Conservation (phyloP, 2,797 vertebrate species). For the Aselliscus stoliczkanus region DNA sequence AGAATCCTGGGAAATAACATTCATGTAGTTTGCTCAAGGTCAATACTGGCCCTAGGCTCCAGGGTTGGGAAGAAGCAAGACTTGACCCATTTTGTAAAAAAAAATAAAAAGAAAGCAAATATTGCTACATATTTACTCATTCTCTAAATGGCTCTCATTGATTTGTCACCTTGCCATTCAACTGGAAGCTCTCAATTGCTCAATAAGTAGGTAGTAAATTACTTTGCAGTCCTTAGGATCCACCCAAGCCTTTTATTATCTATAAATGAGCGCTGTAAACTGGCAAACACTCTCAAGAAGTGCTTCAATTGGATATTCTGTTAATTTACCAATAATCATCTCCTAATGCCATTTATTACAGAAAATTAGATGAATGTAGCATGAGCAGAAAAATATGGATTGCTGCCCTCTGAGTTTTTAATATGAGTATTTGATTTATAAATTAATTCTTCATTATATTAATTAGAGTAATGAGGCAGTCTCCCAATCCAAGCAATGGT, state of each 20-base stretch:
- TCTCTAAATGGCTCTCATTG: neutral
- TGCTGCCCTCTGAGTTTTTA: constrained; percentile 67
- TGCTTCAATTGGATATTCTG: constrained; percentile 47
- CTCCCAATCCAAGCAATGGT: neutral
- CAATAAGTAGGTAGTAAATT: neutral
- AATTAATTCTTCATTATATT: constrained; percentile 62
- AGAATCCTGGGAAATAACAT: neutral
- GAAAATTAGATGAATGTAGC: constrained; percentile 74
- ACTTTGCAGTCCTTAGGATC: neutral
- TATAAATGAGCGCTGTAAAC: neutral
- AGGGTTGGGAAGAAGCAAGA: neutral
- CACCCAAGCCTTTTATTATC: neutral
- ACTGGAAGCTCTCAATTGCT: neutral
- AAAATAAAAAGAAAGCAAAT: neutral
- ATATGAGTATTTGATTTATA: constrained; percentile 67
- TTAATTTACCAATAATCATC: constrained; percentile 56
- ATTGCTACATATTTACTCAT: neutral
- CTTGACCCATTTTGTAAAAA: neutral
- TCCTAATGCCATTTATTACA: constrained; percentile 37
- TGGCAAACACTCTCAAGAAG: constrained; percentile 6
- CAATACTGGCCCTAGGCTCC: neutral
- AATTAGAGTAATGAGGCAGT: constrained; percentile 36
- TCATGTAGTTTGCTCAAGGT: neutral
- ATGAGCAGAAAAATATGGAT: constrained; percentile 72
- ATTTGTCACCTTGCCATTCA: neutral